These are phyloP conservation scores for Oikopleura albicans DNA, from an alignment of 23 tunicate genomes.

Conservation along the genomic window DNA sequence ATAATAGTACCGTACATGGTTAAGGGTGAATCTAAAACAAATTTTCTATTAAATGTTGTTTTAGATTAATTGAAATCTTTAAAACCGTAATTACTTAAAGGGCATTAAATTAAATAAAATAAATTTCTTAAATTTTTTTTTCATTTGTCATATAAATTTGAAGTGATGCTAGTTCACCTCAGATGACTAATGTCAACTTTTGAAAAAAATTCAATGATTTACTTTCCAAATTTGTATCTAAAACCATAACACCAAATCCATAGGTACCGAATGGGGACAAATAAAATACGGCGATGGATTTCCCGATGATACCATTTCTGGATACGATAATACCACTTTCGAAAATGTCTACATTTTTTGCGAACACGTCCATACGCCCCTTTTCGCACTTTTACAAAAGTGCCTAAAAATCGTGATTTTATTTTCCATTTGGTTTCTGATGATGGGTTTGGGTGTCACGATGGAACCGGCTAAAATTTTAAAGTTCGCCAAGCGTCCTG, in stretches of 20 bases:
- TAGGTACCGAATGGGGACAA: neutral
- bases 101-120: too few relatives aligned
- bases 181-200: too few relatives aligned
- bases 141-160: too few relatives aligned
- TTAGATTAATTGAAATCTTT: too few relatives aligned
- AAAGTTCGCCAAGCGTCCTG: neutral
- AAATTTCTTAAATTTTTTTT: too few relatives aligned
- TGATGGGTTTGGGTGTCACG: conserved; percentile 3
- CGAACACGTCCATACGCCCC: neutral
- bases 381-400: neutral
- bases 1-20: too few relatives aligned
- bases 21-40: too few relatives aligned
- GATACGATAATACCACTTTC: neutral
- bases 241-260: neutral
- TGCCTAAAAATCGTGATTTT: neutral
- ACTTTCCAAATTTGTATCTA: neutral
- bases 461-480: neutral
- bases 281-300: neutral
- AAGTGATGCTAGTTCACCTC: too few relatives aligned
- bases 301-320: neutral
- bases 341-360: conserved; percentile 8
- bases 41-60: too few relatives aligned
- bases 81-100: too few relatives aligned
- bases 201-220: too few relatives aligned
- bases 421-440: neutral